Base-by-base conservation (phyloP, 2,113 vertebrate genomes). In the Chauna torquata region DNA sequence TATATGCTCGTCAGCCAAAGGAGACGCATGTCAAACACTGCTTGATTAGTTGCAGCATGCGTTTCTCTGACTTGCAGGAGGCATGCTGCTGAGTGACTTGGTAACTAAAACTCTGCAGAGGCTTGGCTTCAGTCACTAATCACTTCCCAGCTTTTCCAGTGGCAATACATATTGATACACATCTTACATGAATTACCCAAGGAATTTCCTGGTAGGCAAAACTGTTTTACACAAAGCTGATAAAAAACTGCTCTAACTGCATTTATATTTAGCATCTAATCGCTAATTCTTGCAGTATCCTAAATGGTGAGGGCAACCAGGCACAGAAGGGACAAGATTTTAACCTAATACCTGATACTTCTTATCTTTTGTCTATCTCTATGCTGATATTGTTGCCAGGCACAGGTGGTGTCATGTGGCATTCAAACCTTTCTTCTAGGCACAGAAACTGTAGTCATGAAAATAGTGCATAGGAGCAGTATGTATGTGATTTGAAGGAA, bases 1-100 rank as follows among this genome's bases (percentile, higher is more conserved):
- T 90, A 44, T 23, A 87, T 49, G 92, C 92, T 75, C 81, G 86
- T 91, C 92, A 92, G 91, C 86, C 82, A 7, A 89, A 28, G 89
- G 57, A 91, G 92, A 94, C 2, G 10, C 11, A 8, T 88, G 95
- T 96, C 95, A 80, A 91, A 79, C 94, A n/a, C 80, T 69, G 86
- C 9, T 30, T 49, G 95, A 91, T 83, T 7, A 45, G 69, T 14
- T 80, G 92, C 93, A 95, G 93, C 82, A 47, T n/a, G 52, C 24
- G 8, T 9, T 88, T 47, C 62, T 54, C 65, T 52, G 75, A 8
- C 65, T 88, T 4, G 14, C 61, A 66, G 65, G 74, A 54, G 69
- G 76, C 44, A 54, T 12, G 7, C 74, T 0, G 8, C 79, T 27
- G 54, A 42, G 85, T 6, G 34, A 4, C 88, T 82, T 0, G 2